These are phyloP conservation scores for Hydrozoanthus tunicans DNA, from an alignment of 64 coral and sea anemone species.

Conservation along the genomic window DNA sequence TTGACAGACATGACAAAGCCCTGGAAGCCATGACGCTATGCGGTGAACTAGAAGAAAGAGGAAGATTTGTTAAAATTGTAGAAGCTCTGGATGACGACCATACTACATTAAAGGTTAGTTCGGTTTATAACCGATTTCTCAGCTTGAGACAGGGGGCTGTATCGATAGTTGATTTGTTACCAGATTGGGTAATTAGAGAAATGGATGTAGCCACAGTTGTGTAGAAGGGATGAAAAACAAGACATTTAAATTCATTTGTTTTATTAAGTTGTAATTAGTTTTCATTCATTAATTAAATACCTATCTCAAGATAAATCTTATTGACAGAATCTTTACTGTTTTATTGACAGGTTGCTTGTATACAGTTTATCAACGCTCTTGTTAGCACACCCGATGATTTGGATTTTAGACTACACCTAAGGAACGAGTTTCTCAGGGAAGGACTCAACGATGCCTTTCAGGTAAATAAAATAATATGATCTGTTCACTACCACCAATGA, in stretches of 20 bases:
- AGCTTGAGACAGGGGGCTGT: background rate
- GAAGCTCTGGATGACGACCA: slow-evolving; percentile 88
- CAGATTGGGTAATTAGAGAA: too few relatives aligned
- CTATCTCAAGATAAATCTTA: too few relatives aligned
- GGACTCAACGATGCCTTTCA: slow-evolving; percentile 92
- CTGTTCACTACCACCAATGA: background rate
- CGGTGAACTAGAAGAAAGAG: slow-evolving; percentile 82
- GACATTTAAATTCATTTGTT: too few relatives aligned
- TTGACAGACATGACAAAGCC: slow-evolving; percentile 73
- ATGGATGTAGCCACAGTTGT: too few relatives aligned
- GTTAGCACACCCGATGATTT: slow-evolving; percentile 94
- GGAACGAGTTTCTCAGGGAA: slow-evolving; percentile 97
- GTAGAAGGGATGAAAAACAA: too few relatives aligned
- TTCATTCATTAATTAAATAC: too few relatives aligned
- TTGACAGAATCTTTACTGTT: too few relatives aligned
- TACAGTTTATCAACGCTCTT: slow-evolving; percentile 95
- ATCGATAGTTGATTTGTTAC: too few relatives aligned
- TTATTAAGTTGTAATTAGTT: too few relatives aligned
- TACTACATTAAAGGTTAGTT: slow-evolving; percentile 77
- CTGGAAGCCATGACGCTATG: slow-evolving; percentile 86
- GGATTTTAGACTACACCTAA: slow-evolving; percentile 95
- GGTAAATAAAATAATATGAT: slow-evolving; percentile 32
- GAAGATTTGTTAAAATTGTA: slow-evolving; percentile 90
- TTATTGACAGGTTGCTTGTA: slow-evolving; percentile 80
- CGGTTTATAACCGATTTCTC: background rate